phyloP scores from a whole-genome alignment of 2,888 invertebrate species.

The Pandemis heparana region DNA sequence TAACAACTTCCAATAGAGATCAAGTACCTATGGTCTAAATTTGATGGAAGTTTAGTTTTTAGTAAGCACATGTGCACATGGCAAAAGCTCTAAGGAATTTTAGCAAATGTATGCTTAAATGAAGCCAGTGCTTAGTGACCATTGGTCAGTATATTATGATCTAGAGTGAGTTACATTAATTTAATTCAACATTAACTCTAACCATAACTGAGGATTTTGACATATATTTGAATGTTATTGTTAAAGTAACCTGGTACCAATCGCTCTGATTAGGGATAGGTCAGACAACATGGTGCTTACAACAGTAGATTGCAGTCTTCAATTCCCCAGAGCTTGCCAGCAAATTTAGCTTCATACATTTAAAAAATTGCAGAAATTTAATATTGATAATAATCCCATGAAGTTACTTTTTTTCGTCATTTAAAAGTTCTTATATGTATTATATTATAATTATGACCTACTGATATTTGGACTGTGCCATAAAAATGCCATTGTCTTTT shows the following conservation, averaged over 20 bases:
- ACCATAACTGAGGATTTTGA: no score
- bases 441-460: not conserved
- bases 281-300: no score
- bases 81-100: no score
- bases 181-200: no score
- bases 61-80: no score
- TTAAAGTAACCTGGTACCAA: no score
- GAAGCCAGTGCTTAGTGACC: no score
- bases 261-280: no score
- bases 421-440: not conserved
- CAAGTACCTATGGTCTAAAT: not conserved
- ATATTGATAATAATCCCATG: not conserved
- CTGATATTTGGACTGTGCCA: constrained; percentile 14
- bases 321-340: not conserved
- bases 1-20: not conserved
- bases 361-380: not conserved
- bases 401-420: not conserved
- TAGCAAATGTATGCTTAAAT: no score
- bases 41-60: not conserved
- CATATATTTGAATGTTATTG: no score
- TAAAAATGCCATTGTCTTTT: not conserved
- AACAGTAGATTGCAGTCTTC: not conserved
- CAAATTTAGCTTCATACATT: not conserved
- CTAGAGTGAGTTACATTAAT: no score
- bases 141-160: no score